Conservation (phyloP, 2,888 invertebrate genomes). For the Drosophila maculinotata region DNA sequence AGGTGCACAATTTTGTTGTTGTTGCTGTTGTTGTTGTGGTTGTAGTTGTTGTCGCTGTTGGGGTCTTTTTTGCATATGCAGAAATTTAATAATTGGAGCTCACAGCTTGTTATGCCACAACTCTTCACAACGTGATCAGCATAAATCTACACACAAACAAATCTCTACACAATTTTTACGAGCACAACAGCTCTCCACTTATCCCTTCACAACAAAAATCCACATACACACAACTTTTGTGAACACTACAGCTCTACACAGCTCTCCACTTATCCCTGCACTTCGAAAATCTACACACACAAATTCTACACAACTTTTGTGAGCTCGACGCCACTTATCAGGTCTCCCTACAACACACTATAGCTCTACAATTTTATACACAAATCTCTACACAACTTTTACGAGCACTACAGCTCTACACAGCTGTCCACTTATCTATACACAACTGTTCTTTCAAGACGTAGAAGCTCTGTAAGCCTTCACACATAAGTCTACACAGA, state of each 20-base stretch:
- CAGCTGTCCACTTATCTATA: neutral
- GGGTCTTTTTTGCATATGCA: slow-evolving; percentile 46
- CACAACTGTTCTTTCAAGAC: neutral
- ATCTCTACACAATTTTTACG: neutral
- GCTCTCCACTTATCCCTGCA: neutral
- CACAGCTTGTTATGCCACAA: slow-evolving; percentile 44
- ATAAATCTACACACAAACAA: neutral
- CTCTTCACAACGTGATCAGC: slow-evolving; percentile 6
- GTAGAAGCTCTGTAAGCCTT: too few relatives aligned
- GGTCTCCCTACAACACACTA: neutral
- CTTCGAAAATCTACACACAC: neutral
- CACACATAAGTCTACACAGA: neutral
- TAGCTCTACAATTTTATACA: too few relatives aligned
- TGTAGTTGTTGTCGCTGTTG: slow-evolving; percentile 10
- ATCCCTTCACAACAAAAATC: too few relatives aligned
- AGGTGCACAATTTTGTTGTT: slow-evolving; percentile 29
- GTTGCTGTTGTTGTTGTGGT: slow-evolving; percentile 6
- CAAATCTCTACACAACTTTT: neutral
- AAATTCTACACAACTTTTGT: neutral
- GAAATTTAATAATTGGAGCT: slow-evolving; percentile 50
- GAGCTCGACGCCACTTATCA: neutral
- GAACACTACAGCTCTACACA: neutral
- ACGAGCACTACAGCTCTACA: neutral
- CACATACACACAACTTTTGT: too few relatives aligned
- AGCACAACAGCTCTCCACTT: slow-evolving; percentile 2